phyloP scores from a whole-genome alignment of 2,888 invertebrate genomes.

The Heliothis peltigera region DNA sequence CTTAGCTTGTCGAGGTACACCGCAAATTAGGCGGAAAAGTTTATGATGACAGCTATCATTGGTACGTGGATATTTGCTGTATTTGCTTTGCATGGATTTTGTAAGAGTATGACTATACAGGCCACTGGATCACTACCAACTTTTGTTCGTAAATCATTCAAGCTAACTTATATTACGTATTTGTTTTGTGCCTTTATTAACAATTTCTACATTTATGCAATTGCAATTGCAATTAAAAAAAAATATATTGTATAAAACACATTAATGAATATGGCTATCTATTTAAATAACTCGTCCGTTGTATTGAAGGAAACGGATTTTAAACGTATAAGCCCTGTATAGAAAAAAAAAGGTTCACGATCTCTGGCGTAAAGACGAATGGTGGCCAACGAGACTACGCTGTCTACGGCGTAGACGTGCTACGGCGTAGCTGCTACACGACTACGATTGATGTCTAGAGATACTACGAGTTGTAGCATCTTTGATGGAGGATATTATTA shows the following conservation, averaged over 20 bases:
- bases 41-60: not conserved
- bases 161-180: too few species aligned
- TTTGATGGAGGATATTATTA: slow-evolving; percentile 21
- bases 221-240: too few species aligned
- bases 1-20: not conserved
- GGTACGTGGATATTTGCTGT: not conserved
- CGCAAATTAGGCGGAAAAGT: not conserved
- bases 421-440: slow-evolving; percentile 27
- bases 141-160: too few species aligned
- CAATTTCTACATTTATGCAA: too few species aligned
- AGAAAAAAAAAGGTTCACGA: slow-evolving; percentile 14
- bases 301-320: too few species aligned
- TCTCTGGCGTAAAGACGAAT: slow-evolving; percentile 40
- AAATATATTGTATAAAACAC: too few species aligned
- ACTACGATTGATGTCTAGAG: slow-evolving; percentile 43
- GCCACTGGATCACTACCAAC: not conserved
- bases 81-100: not conserved
- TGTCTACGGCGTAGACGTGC: slow-evolving; percentile 46
- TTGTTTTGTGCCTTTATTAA: too few species aligned
- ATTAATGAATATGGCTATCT: too few species aligned
- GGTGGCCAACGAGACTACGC: slow-evolving; percentile 28
- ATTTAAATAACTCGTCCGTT: too few species aligned
- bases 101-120: not conserved
- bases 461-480: slow-evolving; percentile 30
- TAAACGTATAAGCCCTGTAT: not conserved